Conservation (phyloP, 1,140 invertebrate genomes). For the Drosophila guanche region DNA sequence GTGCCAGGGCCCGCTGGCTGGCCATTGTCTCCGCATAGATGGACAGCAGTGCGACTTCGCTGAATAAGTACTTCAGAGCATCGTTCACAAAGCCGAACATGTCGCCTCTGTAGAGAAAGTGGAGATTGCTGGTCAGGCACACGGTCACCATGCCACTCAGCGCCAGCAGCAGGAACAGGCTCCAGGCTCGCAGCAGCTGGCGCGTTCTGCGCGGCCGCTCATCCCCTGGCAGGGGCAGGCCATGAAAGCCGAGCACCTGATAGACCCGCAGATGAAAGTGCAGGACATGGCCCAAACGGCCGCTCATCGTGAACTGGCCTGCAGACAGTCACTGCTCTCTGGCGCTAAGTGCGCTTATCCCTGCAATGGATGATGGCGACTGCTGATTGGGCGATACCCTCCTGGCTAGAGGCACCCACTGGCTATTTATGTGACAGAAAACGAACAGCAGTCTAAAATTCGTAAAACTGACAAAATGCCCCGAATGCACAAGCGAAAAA, state of each 20-base stretch:
- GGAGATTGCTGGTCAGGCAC: constrained; percentile 44
- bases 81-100: constrained; percentile 64
- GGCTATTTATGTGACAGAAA: background rate
- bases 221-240: constrained; percentile 38
- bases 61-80: constrained; percentile 53
- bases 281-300: constrained; percentile 46
- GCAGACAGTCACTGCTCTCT: background rate
- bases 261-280: constrained; percentile 60
- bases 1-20: constrained; percentile 18
- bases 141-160: constrained; percentile 13
- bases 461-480: too few relatives aligned
- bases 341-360: background rate
- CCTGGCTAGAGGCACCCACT: too few relatives aligned
- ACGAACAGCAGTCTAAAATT: too few relatives aligned
- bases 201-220: background rate
- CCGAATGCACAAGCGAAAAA: too few relatives aligned
- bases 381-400: too few relatives aligned
- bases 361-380: too few relatives aligned
- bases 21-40: constrained; percentile 61
- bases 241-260: constrained; percentile 64
- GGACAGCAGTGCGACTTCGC: constrained; percentile 52
- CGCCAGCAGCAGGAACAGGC: constrained; percentile 22
- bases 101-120: constrained; percentile 57
- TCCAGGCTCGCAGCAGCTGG: constrained; percentile 27
- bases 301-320: constrained; percentile 48